These are phyloP conservation scores for Grapholita molesta DNA, from an alignment of 1,140 invertebrate species.

Conservation along the genomic window DNA sequence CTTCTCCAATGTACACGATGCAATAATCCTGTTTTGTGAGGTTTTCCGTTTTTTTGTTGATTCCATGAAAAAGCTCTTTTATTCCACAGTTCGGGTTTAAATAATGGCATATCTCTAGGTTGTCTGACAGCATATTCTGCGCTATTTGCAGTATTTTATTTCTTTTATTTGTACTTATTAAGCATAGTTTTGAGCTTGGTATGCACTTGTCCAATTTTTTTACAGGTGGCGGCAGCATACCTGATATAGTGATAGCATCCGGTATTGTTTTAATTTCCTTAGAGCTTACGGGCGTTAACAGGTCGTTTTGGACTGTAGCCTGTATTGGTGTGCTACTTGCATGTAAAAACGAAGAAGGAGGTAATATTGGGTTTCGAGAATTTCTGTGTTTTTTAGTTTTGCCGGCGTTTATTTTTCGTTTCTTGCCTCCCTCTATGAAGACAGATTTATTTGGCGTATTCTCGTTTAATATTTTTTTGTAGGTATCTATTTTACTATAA, in stretches of 20 bases:
- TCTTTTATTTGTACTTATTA: neutral
- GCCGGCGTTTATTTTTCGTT: neutral
- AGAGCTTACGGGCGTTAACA: neutral
- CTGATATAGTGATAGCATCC: neutral
- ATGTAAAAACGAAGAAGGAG: neutral
- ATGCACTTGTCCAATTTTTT: neutral
- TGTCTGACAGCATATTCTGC: neutral
- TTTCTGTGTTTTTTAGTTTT: neutral
- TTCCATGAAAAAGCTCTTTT: neutral
- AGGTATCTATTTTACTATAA: neutral
- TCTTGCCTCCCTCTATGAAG: neutral
- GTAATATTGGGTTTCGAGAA: neutral
- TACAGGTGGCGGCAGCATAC: neutral
- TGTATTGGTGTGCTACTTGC: neutral
- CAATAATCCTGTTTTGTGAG: neutral
- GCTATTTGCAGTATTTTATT: neutral
- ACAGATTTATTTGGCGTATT: neutral
- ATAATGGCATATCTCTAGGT: neutral
- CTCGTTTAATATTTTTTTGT: neutral
- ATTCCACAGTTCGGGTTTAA: neutral
- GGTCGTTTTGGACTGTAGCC: neutral
- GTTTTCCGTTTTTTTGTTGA: neutral
- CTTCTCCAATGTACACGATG: neutral
- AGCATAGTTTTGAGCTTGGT: neutral
- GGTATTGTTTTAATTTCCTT: neutral